Percentiles rank a stretch among this genome's conserved stretches.
Evolutionary conservation across 2,797 vertebrate species (phyloP).

Genomic region (Caiman crocodilus): DNA sequence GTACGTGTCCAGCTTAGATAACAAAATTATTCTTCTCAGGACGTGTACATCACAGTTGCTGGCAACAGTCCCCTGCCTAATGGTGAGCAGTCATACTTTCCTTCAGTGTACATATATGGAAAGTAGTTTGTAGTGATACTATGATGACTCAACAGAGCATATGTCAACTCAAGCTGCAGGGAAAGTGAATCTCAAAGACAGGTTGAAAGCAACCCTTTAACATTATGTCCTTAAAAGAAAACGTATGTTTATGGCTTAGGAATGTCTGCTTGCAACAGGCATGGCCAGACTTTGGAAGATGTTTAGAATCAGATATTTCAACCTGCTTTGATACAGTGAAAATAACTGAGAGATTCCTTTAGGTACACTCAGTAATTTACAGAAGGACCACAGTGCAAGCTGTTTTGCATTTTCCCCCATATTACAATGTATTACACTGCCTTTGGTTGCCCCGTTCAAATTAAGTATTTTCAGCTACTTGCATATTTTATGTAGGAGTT

Average conservation of each 20-base stretch:
- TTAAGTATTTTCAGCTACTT: not conserved
- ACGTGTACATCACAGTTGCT: not conserved
- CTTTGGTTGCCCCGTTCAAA: not conserved
- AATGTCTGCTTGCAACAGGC: not conserved
- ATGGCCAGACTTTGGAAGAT: accelerated
- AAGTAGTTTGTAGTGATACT: not conserved
- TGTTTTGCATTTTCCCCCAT: not conserved
- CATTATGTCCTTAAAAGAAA: not conserved
- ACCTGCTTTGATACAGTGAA: not conserved
- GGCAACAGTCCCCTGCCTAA: accelerated
- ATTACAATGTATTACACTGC: not conserved
- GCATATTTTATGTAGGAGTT: too few relatives aligned
- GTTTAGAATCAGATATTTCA: not conserved
- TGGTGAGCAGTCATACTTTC: accelerated
- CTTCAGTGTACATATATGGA: accelerated
- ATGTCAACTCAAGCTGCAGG: not conserved
- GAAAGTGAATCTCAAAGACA: not conserved
- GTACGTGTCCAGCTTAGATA: not conserved
- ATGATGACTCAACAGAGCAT: not conserved
- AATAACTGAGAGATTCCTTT: not conserved
- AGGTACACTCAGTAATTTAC: not conserved
- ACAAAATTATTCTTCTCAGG: accelerated
- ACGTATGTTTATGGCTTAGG: not conserved
- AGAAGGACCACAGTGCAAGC: accelerated
- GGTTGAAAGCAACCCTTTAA: not conserved